Base-by-base conservation (phyloP, 2,113 vertebrate genomes). In the Spilogale gracilis region DNA sequence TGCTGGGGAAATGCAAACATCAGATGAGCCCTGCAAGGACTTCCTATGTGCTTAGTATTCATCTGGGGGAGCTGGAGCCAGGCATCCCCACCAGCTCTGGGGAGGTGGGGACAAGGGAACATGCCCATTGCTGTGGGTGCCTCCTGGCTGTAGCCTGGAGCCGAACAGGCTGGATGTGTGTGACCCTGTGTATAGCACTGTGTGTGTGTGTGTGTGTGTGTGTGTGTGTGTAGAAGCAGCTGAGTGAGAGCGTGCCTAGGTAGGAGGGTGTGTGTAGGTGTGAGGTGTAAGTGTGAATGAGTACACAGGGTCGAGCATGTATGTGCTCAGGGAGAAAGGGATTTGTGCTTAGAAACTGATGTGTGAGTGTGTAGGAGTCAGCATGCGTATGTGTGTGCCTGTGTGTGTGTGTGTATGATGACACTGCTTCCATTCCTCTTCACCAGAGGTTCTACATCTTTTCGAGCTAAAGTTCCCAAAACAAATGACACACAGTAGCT, bases 61-160 rank as follows among this genome's bases (percentile, higher is more conserved):
- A 18, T 74, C 38, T 65, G 67, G 14, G 61, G 78, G 87, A 91
- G 71, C 60, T 80, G 32, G 25, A 43, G 14, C 13, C 74, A 83
- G 79, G 83, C 50, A 32, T 14, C 58, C 9, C 30, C 17, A 45
- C n/a, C 43, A 85, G 60, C 18, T 63, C 90, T 76, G 61, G 21
- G 74, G 73, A 67, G 43, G 25, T 48, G 61, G 27, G 82, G 78
- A 93, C 48, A 71, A 69, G 71, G 52, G 23, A 58, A 43, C 23
- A 32, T n/a, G 60, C 69, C 91, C 50, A 82, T 63, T 94, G 86
- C n/a, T 52, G 71, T 12, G 27, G 83, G 56, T 90, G 92, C 67
- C 79, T 95, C 74, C 87, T 90, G 86, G 79, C 38, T 63, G 32
- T 4, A 83, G 84, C 27, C 71, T 85, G 14, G 79, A 54, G 43